phyloP scores from a whole-genome alignment of 2,113 vertebrate species.

The Ochotona curzoniae region DNA sequence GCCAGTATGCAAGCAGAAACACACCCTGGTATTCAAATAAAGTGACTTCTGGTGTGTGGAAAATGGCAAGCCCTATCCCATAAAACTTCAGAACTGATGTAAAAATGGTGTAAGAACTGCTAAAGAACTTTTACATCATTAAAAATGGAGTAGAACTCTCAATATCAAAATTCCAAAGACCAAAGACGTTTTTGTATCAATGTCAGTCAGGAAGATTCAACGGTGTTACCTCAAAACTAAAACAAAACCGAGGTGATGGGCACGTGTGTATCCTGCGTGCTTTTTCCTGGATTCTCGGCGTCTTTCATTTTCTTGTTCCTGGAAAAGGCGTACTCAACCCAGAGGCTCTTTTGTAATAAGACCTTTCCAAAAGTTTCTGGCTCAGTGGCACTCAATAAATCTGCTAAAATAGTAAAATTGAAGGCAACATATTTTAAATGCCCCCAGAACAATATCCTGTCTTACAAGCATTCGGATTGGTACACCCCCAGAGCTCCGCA shows the following conservation, averaged over 20 bases:
- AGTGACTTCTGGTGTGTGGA: constrained; percentile 75
- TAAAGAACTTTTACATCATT: background rate
- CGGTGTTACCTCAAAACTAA: background rate
- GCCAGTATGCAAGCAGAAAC: constrained; percentile 83
- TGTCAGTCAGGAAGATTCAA: background rate
- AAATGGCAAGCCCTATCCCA: constrained; percentile 75
- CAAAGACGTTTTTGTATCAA: background rate
- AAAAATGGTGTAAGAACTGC: constrained; percentile 45
- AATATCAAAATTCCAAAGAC: constrained; percentile 22
- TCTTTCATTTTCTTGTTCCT: constrained; percentile 66
- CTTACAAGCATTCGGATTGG: constrained; percentile 47
- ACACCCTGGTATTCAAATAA: constrained; percentile 83
- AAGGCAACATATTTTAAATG: constrained; percentile 58
- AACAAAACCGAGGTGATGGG: background rate
- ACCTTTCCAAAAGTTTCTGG: constrained; percentile 65
- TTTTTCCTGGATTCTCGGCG: constrained; percentile 42
- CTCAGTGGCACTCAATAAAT: constrained; percentile 72
- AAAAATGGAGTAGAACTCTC: background rate
- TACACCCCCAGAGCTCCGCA: background rate
- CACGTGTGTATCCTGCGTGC: background rate
- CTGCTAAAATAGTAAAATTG: constrained; percentile 66
- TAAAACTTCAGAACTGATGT: constrained; percentile 72
- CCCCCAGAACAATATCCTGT: constrained; percentile 61
- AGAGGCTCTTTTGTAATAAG: constrained; percentile 56
- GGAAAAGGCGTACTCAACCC: constrained; percentile 58